Evolutionary conservation across 2,888 invertebrate genomes (phyloP).

Genomic region (Sminthurides aquaticus): DNA sequence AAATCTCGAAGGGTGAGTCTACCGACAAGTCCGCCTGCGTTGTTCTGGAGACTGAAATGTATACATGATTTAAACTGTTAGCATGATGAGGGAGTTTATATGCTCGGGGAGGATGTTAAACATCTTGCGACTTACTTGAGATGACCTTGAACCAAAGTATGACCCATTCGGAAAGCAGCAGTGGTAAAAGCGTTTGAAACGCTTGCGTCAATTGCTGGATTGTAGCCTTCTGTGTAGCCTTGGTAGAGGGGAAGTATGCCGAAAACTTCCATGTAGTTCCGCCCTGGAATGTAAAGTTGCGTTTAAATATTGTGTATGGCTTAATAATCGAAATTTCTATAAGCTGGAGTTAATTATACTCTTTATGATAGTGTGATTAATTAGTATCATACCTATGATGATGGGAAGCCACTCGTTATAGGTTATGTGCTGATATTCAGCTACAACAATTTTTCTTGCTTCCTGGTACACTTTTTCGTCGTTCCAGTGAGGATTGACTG

Average conservation of each 20-base stretch:
- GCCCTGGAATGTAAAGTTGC: constrained; percentile 28
- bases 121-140: constrained; percentile 37
- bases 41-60: constrained; percentile 27
- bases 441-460: constrained; percentile 63
- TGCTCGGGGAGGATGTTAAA: neutral
- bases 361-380: too few relatives aligned
- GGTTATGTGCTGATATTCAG: constrained; percentile 68
- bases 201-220: constrained; percentile 47
- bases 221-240: constrained; percentile 46
- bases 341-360: too few relatives aligned
- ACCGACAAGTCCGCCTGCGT: constrained; percentile 29
- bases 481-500: constrained; percentile 65
- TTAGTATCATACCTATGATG: constrained; percentile 52
- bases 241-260: constrained; percentile 43
- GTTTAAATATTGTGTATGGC: neutral
- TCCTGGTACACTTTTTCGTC: constrained; percentile 69
- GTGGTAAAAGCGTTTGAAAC: constrained; percentile 51
- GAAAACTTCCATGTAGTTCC: constrained; percentile 44
- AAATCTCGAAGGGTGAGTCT: constrained; percentile 35
- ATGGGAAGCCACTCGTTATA: constrained; percentile 75
- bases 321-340: neutral
- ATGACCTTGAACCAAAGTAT: constrained; percentile 49
- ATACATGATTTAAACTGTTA: neutral
- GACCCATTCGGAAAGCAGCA: constrained; percentile 51
- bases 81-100: neutral